A percentile compares a stretch with the other conserved stretches of the same genome.
phyloP scores from a whole-genome alignment of 2,113 vertebrate species.

The Sakesphorus luctuosus region DNA sequence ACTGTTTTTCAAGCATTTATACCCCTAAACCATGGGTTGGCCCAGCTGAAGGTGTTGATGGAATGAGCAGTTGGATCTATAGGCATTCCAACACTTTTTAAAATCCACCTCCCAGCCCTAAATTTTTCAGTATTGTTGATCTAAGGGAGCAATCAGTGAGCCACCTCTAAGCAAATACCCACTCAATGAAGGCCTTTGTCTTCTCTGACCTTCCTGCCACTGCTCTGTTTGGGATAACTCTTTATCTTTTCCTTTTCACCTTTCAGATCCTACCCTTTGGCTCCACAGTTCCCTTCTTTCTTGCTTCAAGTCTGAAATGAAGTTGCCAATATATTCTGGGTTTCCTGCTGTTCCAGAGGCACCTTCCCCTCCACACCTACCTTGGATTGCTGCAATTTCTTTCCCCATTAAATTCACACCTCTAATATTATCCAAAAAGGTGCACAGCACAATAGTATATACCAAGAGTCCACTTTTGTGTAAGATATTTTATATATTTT shows the following conservation, averaged over 20 bases:
- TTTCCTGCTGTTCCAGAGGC: neutral
- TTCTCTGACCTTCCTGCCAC: neutral
- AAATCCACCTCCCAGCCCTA: neutral
- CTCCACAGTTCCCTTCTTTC: neutral
- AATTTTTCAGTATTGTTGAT: neutral
- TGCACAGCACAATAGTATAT: neutral
- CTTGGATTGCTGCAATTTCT: neutral
- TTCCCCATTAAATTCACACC: rapidly evolving
- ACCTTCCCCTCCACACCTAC: neutral
- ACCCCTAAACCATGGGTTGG: neutral
- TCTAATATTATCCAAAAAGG: neutral
- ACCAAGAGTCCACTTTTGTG: neutral
- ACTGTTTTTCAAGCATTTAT: neutral
- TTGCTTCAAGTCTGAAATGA: neutral
- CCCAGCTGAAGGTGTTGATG: neutral
- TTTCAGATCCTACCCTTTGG: neutral
- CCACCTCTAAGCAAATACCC: neutral
- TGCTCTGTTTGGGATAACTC: neutral
- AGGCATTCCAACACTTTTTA: neutral
- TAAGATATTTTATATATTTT: neutral
- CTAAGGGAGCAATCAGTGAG: neutral
- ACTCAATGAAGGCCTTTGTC: neutral
- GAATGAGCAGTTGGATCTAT: neutral
- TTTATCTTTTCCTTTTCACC: neutral
- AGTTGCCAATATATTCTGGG: neutral